phyloP scores from a whole-genome alignment of 1,140 invertebrate species.

The Diuraphis noxia region DNA sequence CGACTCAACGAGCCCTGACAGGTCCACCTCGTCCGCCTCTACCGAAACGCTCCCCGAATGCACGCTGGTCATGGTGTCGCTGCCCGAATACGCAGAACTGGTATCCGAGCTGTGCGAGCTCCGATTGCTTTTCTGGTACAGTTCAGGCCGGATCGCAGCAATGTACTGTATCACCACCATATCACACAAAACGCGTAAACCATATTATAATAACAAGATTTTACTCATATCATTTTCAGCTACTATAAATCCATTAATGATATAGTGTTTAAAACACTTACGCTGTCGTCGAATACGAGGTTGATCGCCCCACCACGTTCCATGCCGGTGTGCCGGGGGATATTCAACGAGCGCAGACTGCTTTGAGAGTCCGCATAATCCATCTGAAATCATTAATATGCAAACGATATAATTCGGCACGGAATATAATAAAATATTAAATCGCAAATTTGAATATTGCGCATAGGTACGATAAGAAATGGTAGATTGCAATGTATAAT shows the following conservation, averaged over 20 bases:
- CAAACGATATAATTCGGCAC: background rate
- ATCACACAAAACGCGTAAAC: background rate
- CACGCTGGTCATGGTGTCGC: slow-evolving; percentile 92
- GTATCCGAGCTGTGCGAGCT: slow-evolving; percentile 90
- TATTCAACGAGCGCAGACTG: slow-evolving; percentile 43
- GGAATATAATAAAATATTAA: background rate
- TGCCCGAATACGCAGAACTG: slow-evolving; percentile 92
- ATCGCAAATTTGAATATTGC: background rate
- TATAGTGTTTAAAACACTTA: slow-evolving; percentile 62
- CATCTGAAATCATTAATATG: slow-evolving; percentile 67
- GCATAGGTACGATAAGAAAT: background rate
- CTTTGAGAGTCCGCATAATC: slow-evolving; percentile 70
- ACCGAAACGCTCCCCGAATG: slow-evolving; percentile 68
- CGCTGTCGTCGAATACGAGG: slow-evolving; percentile 67
- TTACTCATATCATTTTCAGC: background rate
- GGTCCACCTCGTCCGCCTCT: slow-evolving; percentile 85
- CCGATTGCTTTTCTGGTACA: slow-evolving; percentile 81
- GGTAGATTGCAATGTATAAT: background rate
- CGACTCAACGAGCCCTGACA: slow-evolving; percentile 90
- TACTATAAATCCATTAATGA: background rate
- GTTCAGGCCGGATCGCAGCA: slow-evolving; percentile 58
- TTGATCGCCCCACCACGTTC: slow-evolving; percentile 64
- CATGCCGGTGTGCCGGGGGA: slow-evolving; percentile 60
- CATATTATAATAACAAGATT: background rate
- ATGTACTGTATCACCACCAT: background rate